Percentiles rank a stretch among this genome's conserved stretches.
phyloP scores from a whole-genome alignment of 1,140 invertebrate genomes.

The Coenobita brevimanus region DNA sequence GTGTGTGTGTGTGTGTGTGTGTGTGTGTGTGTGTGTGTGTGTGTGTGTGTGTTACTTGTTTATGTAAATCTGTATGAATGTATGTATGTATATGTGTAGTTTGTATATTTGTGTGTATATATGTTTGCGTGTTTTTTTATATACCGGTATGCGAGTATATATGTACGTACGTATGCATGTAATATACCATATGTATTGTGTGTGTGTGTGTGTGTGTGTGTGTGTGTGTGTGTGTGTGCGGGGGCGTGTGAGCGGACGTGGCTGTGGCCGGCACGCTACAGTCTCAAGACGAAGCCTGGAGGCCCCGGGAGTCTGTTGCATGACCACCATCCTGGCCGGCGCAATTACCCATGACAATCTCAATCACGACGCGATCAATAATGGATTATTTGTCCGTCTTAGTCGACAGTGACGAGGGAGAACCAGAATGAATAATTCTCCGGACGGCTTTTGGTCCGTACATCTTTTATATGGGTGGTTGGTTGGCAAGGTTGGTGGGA shows the following conservation, averaged over 20 bases:
- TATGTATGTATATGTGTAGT: not conserved
- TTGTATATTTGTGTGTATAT: not conserved
- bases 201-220: too few species aligned
- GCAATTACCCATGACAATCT: constrained; percentile 59
- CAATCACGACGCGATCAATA: constrained; percentile 60
- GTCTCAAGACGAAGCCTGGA: too few species aligned
- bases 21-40: constrained; percentile 39
- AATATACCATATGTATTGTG: too few species aligned
- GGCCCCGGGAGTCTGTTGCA: constrained; percentile 24
- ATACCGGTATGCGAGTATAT: too few species aligned
- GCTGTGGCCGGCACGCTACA: too few species aligned
- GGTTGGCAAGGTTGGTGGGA: too few species aligned
- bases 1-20: not conserved
- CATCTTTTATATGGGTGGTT: not conserved
- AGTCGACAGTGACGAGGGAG: constrained; percentile 44
- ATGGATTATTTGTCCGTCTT: constrained; percentile 63
- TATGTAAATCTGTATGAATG: not conserved
- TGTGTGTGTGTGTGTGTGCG: too few species aligned
- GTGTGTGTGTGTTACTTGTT: constrained; percentile 5
- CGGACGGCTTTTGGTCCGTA: too few species aligned
- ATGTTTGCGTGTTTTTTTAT: not conserved
- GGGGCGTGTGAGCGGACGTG: too few species aligned
- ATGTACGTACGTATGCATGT: too few species aligned
- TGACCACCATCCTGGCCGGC: constrained; percentile 15
- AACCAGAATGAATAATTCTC: not conserved